These are phyloP conservation scores for Epicampocera succincta DNA, from an alignment of 2,888 invertebrate genomes.

Conservation along the genomic window DNA sequence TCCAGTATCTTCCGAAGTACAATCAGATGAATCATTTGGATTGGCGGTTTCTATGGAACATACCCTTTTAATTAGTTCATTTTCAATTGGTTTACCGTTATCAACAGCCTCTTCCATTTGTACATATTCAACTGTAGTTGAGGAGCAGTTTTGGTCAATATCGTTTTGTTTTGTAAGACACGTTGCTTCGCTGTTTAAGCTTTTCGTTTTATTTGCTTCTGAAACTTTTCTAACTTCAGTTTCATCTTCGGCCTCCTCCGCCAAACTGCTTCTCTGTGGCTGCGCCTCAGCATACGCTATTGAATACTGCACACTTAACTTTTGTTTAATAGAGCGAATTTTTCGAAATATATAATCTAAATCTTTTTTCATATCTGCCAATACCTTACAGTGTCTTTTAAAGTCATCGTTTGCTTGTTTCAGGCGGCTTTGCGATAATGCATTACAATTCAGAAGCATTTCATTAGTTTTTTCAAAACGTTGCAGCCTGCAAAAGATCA, in stretches of 20 bases:
- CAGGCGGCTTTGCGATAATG: constrained; percentile 93
- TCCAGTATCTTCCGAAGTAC: constrained; percentile 84
- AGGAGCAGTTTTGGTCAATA: constrained; percentile 71
- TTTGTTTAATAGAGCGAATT: constrained; percentile 91
- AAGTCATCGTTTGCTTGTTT: constrained; percentile 94
- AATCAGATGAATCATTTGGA: constrained; percentile 86
- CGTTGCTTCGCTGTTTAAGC: background rate
- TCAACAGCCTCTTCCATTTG: constrained; percentile 82
- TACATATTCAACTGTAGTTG: constrained; percentile 80
- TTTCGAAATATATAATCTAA: constrained; percentile 96
- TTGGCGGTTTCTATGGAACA: constrained; percentile 86
- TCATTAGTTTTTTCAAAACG: constrained; percentile 99
- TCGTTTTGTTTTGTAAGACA: constrained; percentile 37
- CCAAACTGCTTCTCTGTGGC: constrained; percentile 81
- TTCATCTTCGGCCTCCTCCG: constrained; percentile 82
- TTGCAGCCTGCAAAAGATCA: constrained; percentile 88
- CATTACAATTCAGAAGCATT: constrained; percentile 98
- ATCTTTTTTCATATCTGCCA: constrained; percentile 96
- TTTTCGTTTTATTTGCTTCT: constrained; percentile 74
- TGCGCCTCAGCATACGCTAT: constrained; percentile 86
- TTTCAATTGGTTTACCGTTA: constrained; percentile 80
- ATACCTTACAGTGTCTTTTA: constrained; percentile 92
- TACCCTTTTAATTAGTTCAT: constrained; percentile 80
- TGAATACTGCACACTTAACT: constrained; percentile 88
- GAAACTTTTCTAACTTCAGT: constrained; percentile 71